Percentiles rank a stretch among this genome's conserved stretches.
These are phyloP conservation scores for Probosciger aterrimus DNA, from an alignment of 2,113 vertebrate genomes.

Conservation along the genomic window DNA sequence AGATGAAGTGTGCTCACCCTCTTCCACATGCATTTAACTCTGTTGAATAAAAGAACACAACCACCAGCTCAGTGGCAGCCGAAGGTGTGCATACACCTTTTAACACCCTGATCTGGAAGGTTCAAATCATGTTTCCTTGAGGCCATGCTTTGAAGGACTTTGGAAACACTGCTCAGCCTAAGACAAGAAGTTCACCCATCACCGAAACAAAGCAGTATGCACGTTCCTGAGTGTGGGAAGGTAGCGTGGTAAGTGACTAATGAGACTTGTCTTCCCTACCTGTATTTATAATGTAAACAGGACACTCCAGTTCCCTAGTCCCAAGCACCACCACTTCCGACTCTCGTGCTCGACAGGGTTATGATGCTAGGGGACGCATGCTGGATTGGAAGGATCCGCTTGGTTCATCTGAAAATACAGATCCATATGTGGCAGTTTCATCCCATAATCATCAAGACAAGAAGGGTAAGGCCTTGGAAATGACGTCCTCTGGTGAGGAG, in stretches of 20 bases:
- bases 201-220: background rate
- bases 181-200: background rate
- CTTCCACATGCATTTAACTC: background rate
- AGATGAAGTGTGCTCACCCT: background rate
- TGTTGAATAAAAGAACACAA: background rate
- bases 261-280: conserved; percentile 70
- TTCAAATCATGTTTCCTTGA: background rate
- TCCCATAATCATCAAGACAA: conserved; percentile 95
- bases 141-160: background rate
- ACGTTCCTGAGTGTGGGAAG: conserved; percentile 9
- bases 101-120: background rate
- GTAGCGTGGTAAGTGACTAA: conserved; percentile 38
- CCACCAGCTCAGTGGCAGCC: background rate
- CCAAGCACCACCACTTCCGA: conserved; percentile 86
- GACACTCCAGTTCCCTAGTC: conserved; percentile 88
- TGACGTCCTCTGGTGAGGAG: conserved; percentile 66
- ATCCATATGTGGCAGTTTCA: conserved; percentile 92
- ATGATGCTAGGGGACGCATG: conserved; percentile 87
- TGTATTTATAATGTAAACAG: conserved; percentile 88
- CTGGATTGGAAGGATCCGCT: conserved; percentile 88
- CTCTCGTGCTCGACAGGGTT: conserved; percentile 80
- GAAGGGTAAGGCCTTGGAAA: conserved; percentile 99
- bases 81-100: rapidly evolving
- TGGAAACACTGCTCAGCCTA: background rate
- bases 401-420: conserved; percentile 88